Conservation (phyloP, 2,888 invertebrate species). For the Sesia apiformis region DNA sequence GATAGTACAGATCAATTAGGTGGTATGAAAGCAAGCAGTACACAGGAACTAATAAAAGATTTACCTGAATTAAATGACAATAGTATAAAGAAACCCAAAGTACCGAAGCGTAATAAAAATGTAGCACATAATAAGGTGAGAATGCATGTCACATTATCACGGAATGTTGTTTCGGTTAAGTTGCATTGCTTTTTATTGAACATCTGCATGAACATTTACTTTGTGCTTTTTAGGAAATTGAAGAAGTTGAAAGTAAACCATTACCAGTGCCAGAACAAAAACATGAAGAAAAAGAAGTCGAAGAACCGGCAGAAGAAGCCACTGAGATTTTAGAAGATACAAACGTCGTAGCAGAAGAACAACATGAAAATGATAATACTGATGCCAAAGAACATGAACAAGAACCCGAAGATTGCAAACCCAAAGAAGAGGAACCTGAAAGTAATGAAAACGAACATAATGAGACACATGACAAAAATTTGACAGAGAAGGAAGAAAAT, state of each 20-base stretch:
- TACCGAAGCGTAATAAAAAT: constrained; percentile 19
- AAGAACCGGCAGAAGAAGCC: not conserved
- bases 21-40: constrained; percentile 59
- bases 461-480: constrained; percentile 6
- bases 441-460: constrained; percentile 6
- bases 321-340: not conserved
- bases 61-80: constrained; percentile 57
- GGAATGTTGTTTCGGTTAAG: constrained; percentile 40
- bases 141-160: constrained; percentile 35
- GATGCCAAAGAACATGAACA: constrained; percentile 9
- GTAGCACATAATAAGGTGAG: constrained; percentile 45
- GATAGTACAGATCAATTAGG: constrained; percentile 41
- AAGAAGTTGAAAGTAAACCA: constrained; percentile 19
- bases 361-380: constrained; percentile 4
- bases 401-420: not conserved
- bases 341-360: not conserved
- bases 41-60: constrained; percentile 56
- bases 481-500: constrained; percentile 1
- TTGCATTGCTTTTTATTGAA: constrained; percentile 60
- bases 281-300: constrained; percentile 2
- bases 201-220: constrained; percentile 60
- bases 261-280: constrained; percentile 9
- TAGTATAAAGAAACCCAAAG: constrained; percentile 15
- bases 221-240: constrained; percentile 56
- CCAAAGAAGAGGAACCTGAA: not conserved